Base-by-base conservation (phyloP, 2,888 invertebrate species). In the Acronicta leporina region DNA sequence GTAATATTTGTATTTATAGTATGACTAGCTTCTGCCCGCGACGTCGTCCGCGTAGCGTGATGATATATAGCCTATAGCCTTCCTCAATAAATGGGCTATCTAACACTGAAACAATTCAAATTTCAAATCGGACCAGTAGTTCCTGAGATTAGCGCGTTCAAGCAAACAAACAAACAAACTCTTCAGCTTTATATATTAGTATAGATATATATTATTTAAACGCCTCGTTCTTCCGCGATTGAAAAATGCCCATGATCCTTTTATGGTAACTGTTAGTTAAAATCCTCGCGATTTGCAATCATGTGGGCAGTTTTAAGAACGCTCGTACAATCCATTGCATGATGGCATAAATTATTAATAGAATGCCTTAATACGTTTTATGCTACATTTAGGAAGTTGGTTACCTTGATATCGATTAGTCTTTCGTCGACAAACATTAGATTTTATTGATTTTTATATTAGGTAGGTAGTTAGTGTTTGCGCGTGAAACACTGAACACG, bases 371-470 rank as follows among this genome's bases (percentile, higher is more conserved):
- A 84, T 82, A 84, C 82, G 83, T 86, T 83, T 83, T 79, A 84
- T 79, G 82, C 79, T 81, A 82, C 84, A 82, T 84, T 84, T 85
- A 86, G 83, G 83, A 77, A 85, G 85, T 78, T 76, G 80, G 80
- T 90, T 87, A 87, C 91, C 88, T 90, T 89, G 86, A 86, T 87
- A 87, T 87, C 87, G 87, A 89, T 88, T 85, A 84, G 79, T 75
- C 81, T 84, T 83, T 86, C 57, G 50, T 63, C 49, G 52, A 40
- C 59, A 54, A 59, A 62, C 52, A 41, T 41, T 63, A 11, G 43
- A 60, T 64, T 58, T 44, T 57, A 55, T 54, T 52, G 48, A 42
- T 65, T 58, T n/a, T 58, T 49, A 44, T 52, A 38, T 45, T 27
- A 10, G 41, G 27, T 20, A 20, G 2, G 20, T n/a, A 20, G 20